Evolutionary conservation across 2,113 vertebrate genomes (phyloP), one percentile per base, ranked within the genome.

Genomic region (Panthera tigris): DNA sequence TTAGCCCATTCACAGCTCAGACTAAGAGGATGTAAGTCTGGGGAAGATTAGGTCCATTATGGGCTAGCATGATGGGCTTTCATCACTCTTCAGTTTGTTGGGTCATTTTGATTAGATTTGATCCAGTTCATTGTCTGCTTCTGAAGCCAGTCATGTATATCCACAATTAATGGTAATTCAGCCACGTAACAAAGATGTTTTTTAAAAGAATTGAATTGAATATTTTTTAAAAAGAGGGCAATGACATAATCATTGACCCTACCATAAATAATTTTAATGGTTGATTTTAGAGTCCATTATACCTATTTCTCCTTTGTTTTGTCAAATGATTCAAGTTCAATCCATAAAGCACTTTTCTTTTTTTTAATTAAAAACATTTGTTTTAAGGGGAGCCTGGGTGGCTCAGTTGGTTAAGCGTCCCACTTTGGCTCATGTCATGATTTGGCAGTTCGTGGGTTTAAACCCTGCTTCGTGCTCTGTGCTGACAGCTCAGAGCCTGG

Each of bases 161-260:
- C 55, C 87, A 84, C 57, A 69, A 2, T 82, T 73, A 73, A 52
- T 95, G 73, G 12, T 81, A 92, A 87, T 82, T 89, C 12, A 85
- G 57, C 27, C 31, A 55, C 50, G 68, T 23, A 48, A 76, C 66
- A 73, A 71, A 45, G 63, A 45, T 50, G 50, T 92, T 95, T 95
- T 95, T 95, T 82, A 39, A 91, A 97, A 68, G 74, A 90, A 74
- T 81, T 36, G 63, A 95, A 79, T 79, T 39, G 89, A 79, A 87
- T 93, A 18, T 84, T 50, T 94, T 91, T 65, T 84, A 5, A 5
- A 87, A 87, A 95, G 21, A 71, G 10, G 29, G 81, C 89, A 86
- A 69, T 69, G 27, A 80, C 2, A 29, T 57, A 79, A 86, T 52
- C 55, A 45, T 69, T 93, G 81, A 48, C 21, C 29, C 16, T 50